A percentile compares a stretch with the other conserved stretches of the same genome.
These are phyloP conservation scores for Colossoma macropomum DNA, from an alignment of 2,113 vertebrate genomes.

Conservation along the genomic window DNA sequence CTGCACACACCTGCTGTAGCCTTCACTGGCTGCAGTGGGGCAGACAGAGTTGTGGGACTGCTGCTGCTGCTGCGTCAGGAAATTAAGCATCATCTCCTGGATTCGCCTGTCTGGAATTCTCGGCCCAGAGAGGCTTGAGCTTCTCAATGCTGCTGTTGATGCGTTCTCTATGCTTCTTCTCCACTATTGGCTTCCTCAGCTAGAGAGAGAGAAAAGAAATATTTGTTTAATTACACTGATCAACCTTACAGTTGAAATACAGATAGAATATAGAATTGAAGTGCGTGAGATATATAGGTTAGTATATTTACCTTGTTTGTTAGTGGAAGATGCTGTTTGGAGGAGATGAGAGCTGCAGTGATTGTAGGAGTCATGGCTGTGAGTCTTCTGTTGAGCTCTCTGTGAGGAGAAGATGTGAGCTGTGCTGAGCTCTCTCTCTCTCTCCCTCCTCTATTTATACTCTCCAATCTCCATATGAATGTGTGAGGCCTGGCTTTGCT, in stretches of 20 bases:
- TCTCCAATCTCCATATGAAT: slow-evolving; percentile 61
- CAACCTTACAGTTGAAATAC: neutral
- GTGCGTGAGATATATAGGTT: neutral
- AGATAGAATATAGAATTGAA: neutral
- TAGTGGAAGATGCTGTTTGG: slow-evolving; percentile 69
- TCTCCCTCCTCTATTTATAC: slow-evolving; percentile 47
- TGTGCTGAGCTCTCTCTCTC: slow-evolving; percentile 51
- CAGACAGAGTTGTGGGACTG: slow-evolving; percentile 59
- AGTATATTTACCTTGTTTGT: slow-evolving; percentile 74
- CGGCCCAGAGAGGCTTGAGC: slow-evolving; percentile 56
- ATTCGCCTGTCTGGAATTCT: slow-evolving; percentile 70
- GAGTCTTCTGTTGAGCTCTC: slow-evolving; percentile 53
- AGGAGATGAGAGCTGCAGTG: slow-evolving; percentile 61
- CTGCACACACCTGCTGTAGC: slow-evolving; percentile 58
- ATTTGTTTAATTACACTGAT: neutral
- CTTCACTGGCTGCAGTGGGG: slow-evolving; percentile 40
- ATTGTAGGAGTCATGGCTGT: slow-evolving; percentile 73
- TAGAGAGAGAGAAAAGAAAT: slow-evolving; percentile 56
- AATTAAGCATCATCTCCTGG: slow-evolving; percentile 57
- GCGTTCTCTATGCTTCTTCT: slow-evolving; percentile 75
- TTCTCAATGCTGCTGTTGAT: slow-evolving; percentile 67
- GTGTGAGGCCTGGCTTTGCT: slow-evolving; percentile 60
- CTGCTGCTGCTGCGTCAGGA: slow-evolving; percentile 42
- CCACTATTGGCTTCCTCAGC: slow-evolving; percentile 79
- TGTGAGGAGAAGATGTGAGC: slow-evolving; percentile 57